These are phyloP conservation scores for Centropus bengalensis DNA, from an alignment of 2,113 vertebrate species.

Conservation along the genomic window DNA sequence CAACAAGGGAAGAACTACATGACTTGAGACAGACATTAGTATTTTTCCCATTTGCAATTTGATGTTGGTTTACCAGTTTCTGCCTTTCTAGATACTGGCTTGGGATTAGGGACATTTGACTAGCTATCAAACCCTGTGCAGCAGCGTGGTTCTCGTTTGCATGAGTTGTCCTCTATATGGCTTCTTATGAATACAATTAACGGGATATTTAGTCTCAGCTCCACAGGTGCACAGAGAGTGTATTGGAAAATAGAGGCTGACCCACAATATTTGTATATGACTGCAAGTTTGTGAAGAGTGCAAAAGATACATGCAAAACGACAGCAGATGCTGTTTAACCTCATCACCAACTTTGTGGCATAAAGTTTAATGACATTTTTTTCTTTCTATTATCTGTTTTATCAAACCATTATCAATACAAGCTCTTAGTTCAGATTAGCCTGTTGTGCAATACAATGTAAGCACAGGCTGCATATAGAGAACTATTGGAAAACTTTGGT, in stretches of 20 bases:
- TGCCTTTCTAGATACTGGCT: not conserved
- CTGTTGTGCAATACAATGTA: not conserved
- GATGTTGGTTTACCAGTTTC: not conserved
- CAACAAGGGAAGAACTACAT: not conserved
- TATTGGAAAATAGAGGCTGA: not conserved
- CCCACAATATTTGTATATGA: not conserved
- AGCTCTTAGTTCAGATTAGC: not conserved
- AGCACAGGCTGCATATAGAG: not conserved
- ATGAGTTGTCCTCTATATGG: not conserved
- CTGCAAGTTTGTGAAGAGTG: not conserved
- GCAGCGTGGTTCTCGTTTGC: not conserved
- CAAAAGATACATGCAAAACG: not conserved
- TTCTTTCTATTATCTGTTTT: not conserved
- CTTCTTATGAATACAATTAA: not conserved
- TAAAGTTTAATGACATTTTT: not conserved
- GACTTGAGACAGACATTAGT: not conserved
- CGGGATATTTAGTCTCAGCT: not conserved
- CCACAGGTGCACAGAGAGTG: not conserved
- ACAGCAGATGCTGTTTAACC: not conserved
- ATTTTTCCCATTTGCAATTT: not conserved
- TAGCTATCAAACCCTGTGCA: not conserved
- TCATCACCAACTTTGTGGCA: not conserved
- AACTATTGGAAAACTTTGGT: not conserved
- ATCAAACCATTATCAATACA: not conserved
- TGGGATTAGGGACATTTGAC: not conserved